Conservation (phyloP, 1,140 invertebrate species). For the Drosophila aff. region DNA sequence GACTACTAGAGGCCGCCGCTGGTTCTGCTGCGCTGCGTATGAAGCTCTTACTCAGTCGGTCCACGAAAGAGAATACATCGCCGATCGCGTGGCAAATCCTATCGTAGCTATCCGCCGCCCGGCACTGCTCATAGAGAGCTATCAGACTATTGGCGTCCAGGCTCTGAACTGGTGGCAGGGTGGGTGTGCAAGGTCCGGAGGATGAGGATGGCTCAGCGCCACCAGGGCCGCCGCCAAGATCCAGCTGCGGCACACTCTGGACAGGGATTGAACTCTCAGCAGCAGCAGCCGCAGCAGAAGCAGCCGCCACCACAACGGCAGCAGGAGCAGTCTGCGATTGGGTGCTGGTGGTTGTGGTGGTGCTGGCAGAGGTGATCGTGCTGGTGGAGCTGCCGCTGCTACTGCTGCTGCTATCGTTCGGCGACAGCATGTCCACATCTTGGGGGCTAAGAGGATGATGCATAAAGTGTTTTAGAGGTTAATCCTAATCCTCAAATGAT, state of each 20-base stretch:
- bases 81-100: constrained; percentile 89
- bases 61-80: constrained; percentile 90
- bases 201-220: constrained; percentile 6
- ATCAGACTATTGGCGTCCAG: constrained; percentile 89
- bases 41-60: constrained; percentile 89
- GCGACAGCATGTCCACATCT: constrained; percentile 76
- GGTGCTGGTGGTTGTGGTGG: constrained; percentile 68
- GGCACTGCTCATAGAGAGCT: constrained; percentile 89
- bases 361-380: constrained; percentile 65
- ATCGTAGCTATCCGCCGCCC: constrained; percentile 88
- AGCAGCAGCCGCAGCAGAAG: background rate
- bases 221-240: constrained; percentile 1
- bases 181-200: constrained; percentile 55
- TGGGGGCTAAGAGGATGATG: constrained; percentile 24
- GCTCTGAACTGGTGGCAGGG: constrained; percentile 84
- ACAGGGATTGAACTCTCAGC: background rate
- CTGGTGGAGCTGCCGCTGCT: constrained; percentile 65
- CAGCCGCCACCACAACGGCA: constrained; percentile 15
- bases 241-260: constrained; percentile 10
- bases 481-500: background rate
- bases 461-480: background rate
- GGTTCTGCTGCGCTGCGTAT: constrained; percentile 69
- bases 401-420: constrained; percentile 68
- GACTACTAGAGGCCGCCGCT: constrained; percentile 62
- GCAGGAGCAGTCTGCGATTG: constrained; percentile 45